A percentile compares a stretch with the other conserved stretches of the same genome.
Evolutionary conservation across 35 echinoderm and acorn worm species (phyloP).

Genomic region (Hemicentrotus pulcherrimus): DNA sequence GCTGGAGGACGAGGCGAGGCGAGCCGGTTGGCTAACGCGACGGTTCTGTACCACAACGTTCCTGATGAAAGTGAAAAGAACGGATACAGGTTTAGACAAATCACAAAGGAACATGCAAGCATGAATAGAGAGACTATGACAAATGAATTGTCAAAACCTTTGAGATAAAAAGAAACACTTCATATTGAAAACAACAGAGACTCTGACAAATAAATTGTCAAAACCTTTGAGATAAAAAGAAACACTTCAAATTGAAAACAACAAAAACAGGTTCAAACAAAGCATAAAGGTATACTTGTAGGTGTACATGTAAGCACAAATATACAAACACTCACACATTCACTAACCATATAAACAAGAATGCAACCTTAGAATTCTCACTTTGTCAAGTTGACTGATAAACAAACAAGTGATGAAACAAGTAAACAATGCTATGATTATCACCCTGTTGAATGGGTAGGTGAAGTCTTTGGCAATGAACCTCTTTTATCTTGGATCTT

Average conservation of each 20-base stretch:
- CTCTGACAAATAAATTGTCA: neutral
- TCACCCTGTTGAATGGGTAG: constrained; percentile 81
- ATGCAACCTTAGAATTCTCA: neutral
- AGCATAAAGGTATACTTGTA: too few relatives aligned
- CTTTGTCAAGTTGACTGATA: neutral
- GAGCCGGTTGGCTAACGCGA: neutral
- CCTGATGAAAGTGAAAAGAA: neutral
- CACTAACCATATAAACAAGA: neutral
- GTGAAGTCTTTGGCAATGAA: constrained; percentile 28
- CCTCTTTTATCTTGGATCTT: constrained; percentile 59
- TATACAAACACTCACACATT: neutral
- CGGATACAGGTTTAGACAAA: neutral
- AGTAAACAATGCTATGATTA: neutral
- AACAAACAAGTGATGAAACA: neutral
- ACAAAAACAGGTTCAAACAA: too few relatives aligned
- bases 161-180: too few relatives aligned
- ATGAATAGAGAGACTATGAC: neutral
- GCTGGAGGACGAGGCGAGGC: neutral
- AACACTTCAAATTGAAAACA: too few relatives aligned
- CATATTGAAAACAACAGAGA: too few relatives aligned
- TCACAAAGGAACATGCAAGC: neutral
- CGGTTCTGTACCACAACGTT: neutral
- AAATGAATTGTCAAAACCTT: too few relatives aligned
- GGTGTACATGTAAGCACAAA: neutral
- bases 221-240: too few relatives aligned